Base-by-base conservation (phyloP, 2,888 invertebrate species). In the Catocala sponsa region DNA sequence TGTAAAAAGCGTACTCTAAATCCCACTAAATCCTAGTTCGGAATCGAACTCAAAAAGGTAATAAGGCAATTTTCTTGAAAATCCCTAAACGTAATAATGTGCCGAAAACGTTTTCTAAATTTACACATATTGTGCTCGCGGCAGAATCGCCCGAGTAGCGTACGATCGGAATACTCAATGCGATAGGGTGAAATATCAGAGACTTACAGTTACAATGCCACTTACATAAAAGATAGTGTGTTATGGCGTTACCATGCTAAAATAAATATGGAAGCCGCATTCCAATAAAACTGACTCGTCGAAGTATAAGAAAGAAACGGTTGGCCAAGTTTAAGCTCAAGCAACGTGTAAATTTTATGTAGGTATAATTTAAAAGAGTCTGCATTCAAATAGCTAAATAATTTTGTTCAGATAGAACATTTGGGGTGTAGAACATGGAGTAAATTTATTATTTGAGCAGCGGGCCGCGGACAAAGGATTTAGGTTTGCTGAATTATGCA, bases 21-120 rank as follows among this genome's bases (percentile, higher is more conserved):
- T 90, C 91, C 92, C 74, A 76, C 82, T 83, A 89, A 91, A 91
- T 88, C 92, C 91, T 76, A 81, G 85, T 88, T 86, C 80, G 74
- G 85, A 90, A 89, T 91, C 83, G 88, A 90, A 91, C 86, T 92
- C 89, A 88, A 90, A 91, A 89, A 91, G 90, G 91, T 92, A 91
- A 92, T 92, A 92, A 92, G 92, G 93, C 93, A 92, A 93, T 93
- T 93, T 92, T 90, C 91, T 91, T 89, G 87, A 92, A 92, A 93
- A 93, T 93, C 92, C 93, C 91, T 89, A 89, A 90, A 92, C 88
- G 92, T 92, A 92, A 92, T 93, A 93, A 93, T 92, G 92, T 90
- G 90, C 91, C 91, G 91, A 91, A 91, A 93, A 90, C 91, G 92
- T 89, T 92, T 89, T 90, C 89, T 90, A 92, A 92, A 93, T 92